phyloP scores from a whole-genome alignment of 2,113 vertebrate species.

The Tyto alba region DNA sequence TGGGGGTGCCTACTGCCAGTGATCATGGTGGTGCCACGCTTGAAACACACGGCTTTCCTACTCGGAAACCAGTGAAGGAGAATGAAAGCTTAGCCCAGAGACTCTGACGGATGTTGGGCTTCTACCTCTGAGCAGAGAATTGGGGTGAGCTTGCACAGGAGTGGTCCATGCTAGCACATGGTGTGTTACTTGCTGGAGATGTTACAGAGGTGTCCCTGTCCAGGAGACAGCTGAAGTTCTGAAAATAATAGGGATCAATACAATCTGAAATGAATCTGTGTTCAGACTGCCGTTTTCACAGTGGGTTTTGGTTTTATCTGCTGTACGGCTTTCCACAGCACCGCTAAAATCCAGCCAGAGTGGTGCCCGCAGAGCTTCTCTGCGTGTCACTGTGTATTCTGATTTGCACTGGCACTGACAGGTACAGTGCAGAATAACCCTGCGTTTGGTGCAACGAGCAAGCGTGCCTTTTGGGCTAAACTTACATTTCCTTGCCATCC shows the following conservation, averaged over 20 bases:
- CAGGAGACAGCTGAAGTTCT: background rate
- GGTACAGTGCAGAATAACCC: conserved; percentile 10
- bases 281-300: background rate
- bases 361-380: background rate
- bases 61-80: background rate
- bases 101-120: background rate
- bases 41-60: background rate
- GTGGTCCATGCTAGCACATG: background rate
- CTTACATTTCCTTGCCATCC: conserved; percentile 55
- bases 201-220: background rate
- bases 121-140: background rate
- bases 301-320: background rate
- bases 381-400: background rate
- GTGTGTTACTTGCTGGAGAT: background rate
- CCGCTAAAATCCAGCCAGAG: background rate
- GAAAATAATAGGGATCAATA: background rate
- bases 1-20: background rate
- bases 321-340: background rate
- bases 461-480: conserved; percentile 52
- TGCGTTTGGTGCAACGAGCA: conserved; percentile 32
- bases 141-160: background rate
- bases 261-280: background rate
- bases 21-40: rapidly evolving
- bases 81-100: background rate
- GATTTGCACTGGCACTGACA: conserved; percentile 41